Percentiles rank a stretch among this genome's conserved stretches.
phyloP scores from a whole-genome alignment of 2,113 vertebrate species.

The Sylvicapra grimmia region DNA sequence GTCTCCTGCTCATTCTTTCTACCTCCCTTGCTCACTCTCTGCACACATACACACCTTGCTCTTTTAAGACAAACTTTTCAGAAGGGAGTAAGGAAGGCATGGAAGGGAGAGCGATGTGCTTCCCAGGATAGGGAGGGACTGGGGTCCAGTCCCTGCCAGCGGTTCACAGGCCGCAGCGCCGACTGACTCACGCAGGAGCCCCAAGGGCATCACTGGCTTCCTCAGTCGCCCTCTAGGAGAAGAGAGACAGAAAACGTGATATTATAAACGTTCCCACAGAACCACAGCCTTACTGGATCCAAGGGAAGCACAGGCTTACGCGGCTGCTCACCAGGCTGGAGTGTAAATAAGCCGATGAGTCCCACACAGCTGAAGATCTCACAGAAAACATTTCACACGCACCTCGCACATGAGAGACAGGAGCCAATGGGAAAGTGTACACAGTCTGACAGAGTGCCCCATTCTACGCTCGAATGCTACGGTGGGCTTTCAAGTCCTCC shows the following conservation, averaged over 20 bases:
- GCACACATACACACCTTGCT: neutral
- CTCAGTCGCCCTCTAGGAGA: constrained; percentile 26
- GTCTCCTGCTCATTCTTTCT: neutral
- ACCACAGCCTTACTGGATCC: neutral
- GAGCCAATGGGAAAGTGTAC: neutral
- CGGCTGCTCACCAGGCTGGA: neutral
- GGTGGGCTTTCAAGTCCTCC: neutral
- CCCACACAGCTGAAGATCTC: neutral
- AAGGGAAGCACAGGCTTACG: neutral
- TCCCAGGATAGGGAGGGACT: neutral
- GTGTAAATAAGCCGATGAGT: neutral
- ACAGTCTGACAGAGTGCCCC: neutral
- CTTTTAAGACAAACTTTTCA: neutral
- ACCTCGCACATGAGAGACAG: neutral
- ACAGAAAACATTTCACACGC: neutral
- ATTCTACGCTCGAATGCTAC: neutral
- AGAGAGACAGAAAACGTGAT: constrained; percentile 24
- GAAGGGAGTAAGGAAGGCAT: neutral
- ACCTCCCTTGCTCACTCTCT: neutral
- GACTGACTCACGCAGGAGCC: constrained; percentile 38
- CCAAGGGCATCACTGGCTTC: neutral
- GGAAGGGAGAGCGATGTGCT: neutral
- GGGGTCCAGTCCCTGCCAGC: neutral
- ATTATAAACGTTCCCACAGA: constrained; percentile 40
- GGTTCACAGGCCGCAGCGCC: neutral